These are phyloP conservation scores for Anomalospiza imberbis DNA, from an alignment of 2,797 vertebrate genomes.

Conservation along the genomic window DNA sequence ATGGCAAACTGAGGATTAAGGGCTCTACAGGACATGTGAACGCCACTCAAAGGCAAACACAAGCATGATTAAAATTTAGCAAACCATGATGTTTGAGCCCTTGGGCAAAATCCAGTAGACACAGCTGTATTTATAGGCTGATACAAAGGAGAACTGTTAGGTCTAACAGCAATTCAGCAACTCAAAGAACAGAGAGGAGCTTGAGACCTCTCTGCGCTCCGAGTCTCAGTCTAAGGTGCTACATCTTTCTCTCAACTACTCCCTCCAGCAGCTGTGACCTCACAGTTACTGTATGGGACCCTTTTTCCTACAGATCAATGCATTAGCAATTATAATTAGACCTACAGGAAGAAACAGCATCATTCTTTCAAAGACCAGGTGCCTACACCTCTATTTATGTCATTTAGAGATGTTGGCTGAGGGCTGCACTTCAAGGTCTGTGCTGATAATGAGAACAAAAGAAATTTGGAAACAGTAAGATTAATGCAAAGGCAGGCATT, in stretches of 20 bases:
- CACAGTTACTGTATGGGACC: neutral
- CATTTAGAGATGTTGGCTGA: neutral
- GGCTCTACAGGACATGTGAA: conserved; percentile 68
- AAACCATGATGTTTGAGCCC: conserved; percentile 56
- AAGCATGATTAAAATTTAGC: conserved; percentile 73
- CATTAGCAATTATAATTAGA: neutral
- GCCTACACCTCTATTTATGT: neutral
- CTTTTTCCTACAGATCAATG: neutral
- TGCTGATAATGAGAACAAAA: neutral
- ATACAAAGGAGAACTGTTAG: conserved; percentile 61
- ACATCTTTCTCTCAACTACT: neutral
- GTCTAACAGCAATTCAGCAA: conserved; percentile 31
- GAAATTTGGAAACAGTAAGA: neutral
- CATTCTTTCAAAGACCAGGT: neutral
- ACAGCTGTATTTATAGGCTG: conserved; percentile 55
- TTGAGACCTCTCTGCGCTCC: neutral
- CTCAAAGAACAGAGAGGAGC: neutral
- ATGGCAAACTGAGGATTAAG: conserved; percentile 68
- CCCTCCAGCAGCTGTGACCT: neutral
- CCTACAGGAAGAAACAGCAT: neutral
- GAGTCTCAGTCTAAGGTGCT: rapidly evolving
- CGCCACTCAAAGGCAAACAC: conserved; percentile 73
- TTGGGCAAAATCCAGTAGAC: conserved; percentile 58
- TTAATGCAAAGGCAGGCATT: neutral
- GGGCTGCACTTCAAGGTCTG: neutral